Percentiles rank a stretch among this genome's conserved stretches.
Evolutionary conservation across 2,888 invertebrate species (phyloP).

Genomic region (Craniophora ligustri): DNA sequence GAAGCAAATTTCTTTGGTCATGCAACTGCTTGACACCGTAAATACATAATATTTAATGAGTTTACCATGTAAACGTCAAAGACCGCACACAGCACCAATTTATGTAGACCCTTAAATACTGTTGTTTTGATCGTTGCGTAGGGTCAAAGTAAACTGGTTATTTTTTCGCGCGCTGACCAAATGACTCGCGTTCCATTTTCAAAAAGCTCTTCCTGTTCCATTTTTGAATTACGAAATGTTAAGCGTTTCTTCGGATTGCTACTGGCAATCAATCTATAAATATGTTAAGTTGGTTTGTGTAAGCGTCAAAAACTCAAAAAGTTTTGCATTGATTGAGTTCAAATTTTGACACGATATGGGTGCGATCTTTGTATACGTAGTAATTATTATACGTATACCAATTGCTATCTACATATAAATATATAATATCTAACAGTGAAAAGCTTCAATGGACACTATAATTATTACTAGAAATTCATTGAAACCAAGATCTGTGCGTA

Average conservation of each 20-base stretch:
- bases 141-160: conserved; percentile 55
- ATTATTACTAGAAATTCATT: too few species aligned
- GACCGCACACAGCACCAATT: conserved; percentile 46
- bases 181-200: conserved; percentile 67
- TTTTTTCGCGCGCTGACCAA: conserved; percentile 67
- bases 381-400: too few species aligned
- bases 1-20: conserved; percentile 29
- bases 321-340: too few species aligned
- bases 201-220: conserved; percentile 65
- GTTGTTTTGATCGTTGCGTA: conserved; percentile 10
- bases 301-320: too few species aligned
- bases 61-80: conserved; percentile 46
- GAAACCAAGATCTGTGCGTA: too few species aligned
- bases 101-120: conserved; percentile 38
- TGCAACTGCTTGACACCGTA: conserved; percentile 39
- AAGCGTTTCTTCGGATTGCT: not conserved
- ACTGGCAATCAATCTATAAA: too few species aligned
- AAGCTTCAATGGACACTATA: too few species aligned
- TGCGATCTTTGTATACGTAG: too few species aligned
- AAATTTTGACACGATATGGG: too few species aligned
- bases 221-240: conserved; percentile 1
- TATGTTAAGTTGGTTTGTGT: too few species aligned
- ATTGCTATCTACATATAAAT: too few species aligned
- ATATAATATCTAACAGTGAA: too few species aligned
- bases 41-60: conserved; percentile 51